These are phyloP conservation scores for Xestia ashworthii DNA, from an alignment of 2,888 invertebrate species.

Conservation along the genomic window DNA sequence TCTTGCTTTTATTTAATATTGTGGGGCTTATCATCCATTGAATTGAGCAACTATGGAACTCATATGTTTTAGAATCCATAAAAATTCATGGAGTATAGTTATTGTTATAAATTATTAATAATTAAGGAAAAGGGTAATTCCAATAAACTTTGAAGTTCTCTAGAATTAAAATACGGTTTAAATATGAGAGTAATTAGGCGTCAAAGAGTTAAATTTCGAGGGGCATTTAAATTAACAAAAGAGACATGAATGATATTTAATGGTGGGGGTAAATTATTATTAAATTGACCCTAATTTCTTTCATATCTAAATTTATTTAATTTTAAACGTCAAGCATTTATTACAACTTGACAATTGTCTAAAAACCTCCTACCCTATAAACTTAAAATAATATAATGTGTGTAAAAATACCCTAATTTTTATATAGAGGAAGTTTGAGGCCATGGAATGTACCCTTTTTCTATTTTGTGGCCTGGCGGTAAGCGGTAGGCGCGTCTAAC, in stretches of 20 bases:
- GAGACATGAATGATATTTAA: slow-evolving; percentile 2
- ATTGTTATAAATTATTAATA: slow-evolving; percentile 43
- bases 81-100: slow-evolving; percentile 69
- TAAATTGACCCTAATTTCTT: slow-evolving; percentile 49
- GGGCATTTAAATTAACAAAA: slow-evolving; percentile 29
- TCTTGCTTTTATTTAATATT: slow-evolving; percentile 71
- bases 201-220: slow-evolving; percentile 16
- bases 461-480: slow-evolving; percentile 30
- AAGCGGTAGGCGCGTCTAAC: slow-evolving; percentile 45
- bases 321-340: slow-evolving; percentile 41
- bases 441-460: slow-evolving; percentile 48
- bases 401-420: slow-evolving; percentile 27
- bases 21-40: slow-evolving; percentile 75
- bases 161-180: slow-evolving; percentile 39
- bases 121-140: slow-evolving; percentile 50
- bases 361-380: slow-evolving; percentile 3
- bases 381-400: slow-evolving; percentile 20
- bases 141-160: slow-evolving; percentile 33
- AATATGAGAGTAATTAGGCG: slow-evolving; percentile 42
- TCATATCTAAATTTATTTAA: slow-evolving; percentile 38
- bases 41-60: slow-evolving; percentile 82
- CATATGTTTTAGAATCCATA: slow-evolving; percentile 82
- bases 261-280: slow-evolving; percentile 58
- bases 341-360: slow-evolving; percentile 44
- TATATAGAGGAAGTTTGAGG: slow-evolving; percentile 31